Base-by-base conservation (phyloP, 2,113 vertebrate genomes). In the Sinocyclocheilus anophthalmus region DNA sequence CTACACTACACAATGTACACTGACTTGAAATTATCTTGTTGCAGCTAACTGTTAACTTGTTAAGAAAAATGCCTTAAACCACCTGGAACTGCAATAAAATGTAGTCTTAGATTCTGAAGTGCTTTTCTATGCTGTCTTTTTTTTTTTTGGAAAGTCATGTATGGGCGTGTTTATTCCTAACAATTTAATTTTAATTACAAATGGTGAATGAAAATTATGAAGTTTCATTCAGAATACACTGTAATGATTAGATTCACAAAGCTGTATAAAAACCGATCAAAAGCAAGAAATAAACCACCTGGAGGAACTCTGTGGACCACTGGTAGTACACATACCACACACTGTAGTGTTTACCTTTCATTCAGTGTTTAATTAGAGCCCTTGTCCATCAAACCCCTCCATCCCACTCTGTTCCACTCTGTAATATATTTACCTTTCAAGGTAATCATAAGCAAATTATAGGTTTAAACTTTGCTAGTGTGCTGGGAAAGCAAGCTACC, bases 371-470 rank as follows among this genome's bases (percentile, higher is more conserved):
- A 37, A 73, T 73, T 73, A 73, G 33, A 73, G 70, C 18, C 20
- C 18, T 73, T 73, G 18, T 70, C 30, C 30, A 33, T 37, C 67
- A 37, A 70, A 70, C 70, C 70, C 37, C 9, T 73, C 70, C 37
- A 45, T 73, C 39, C 70, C 14, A 30, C 67, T 42, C 37, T 39
- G 70, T 73, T 20, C 70, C 14, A 30, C 65, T 45, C 37, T n/a
- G 70, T 73, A 73, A 45, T 73, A 10, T 13, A 73, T 42, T 73
- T 39, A 20, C 70, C 70, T 73, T 73, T 42, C 69, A 73, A 73
- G 37, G 70, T 73, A 73, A 73, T 8, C 70, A 73, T 45, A 73
- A 73, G 24, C 48, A 53, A 76, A 76, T 76, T 24, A 76, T 37
- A 76, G 75, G 75, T 76, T 53, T 76, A 14, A 18, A 30, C 45